Conservation (phyloP, 2,888 invertebrate genomes). For the Drosophila fungiperda region DNA sequence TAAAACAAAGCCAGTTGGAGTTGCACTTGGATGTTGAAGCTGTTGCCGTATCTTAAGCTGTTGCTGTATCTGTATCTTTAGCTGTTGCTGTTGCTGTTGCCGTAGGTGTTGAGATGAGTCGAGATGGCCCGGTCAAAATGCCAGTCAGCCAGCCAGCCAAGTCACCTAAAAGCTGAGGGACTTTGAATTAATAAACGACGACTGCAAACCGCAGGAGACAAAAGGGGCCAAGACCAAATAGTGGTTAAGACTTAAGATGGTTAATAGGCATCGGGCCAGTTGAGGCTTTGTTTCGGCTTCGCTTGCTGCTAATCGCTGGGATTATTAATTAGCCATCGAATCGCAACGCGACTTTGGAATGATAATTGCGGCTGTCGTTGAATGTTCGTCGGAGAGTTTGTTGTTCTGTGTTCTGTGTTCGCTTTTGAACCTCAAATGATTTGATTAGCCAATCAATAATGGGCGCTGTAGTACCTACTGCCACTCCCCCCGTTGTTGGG, state of each 20-base stretch:
- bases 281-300: slow-evolving; percentile 23
- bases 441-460: slow-evolving; percentile 81
- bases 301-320: slow-evolving; percentile 63
- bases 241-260: slow-evolving; percentile 6
- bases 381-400: slow-evolving; percentile 12
- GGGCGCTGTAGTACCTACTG: slow-evolving; percentile 45
- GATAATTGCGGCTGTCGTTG: slow-evolving; percentile 76
- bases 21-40: slow-evolving; percentile 18
- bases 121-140: slow-evolving; percentile 12
- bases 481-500: slow-evolving; percentile 1
- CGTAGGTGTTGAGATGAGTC: slow-evolving; percentile 63
- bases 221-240: background rate
- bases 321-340: slow-evolving; percentile 75
- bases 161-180: slow-evolving; percentile 46
- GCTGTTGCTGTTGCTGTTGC: slow-evolving; percentile 30
- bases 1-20: slow-evolving; percentile 22
- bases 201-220: slow-evolving; percentile 32
- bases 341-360: slow-evolving; percentile 66
- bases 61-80: background rate
- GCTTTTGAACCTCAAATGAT: slow-evolving; percentile 63
- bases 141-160: slow-evolving; percentile 35
- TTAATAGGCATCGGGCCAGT: slow-evolving; percentile 9
- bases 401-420: slow-evolving; percentile 16
- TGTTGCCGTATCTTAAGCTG: slow-evolving; percentile 1
- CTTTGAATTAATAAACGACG: slow-evolving; percentile 73